Base-by-base conservation (phyloP, 2,888 invertebrate species). In the Agriotes lineatus region DNA sequence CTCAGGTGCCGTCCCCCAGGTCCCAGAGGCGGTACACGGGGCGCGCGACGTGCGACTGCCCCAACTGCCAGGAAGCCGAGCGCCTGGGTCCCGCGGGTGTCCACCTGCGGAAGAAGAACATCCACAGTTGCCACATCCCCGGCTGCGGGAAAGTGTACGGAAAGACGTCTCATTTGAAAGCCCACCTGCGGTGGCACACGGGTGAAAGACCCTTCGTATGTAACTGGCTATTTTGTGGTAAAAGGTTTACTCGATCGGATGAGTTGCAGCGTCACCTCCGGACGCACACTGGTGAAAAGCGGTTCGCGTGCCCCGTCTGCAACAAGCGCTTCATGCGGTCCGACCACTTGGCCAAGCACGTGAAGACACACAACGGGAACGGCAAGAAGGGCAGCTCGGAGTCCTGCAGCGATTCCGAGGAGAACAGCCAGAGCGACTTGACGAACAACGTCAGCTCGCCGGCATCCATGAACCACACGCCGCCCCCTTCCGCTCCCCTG, bases 51-150 rank as follows among this genome's bases (percentile, higher is more conserved):
- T 99, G 99, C 86, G 98, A 98, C 85, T 99, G 99, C 82, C 99
- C 99, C 63, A 99, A 99, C 86, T 99, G 99, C 83, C 96, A 97
- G 85, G 98, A 99, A 86, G 97, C 97, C 18, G 97, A 97, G 84
- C 88, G 97, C 62, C 88, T 97, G 68, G 98, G 97, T 18, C 96
- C 96, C 22, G 97, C 96, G 16, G 97, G 96, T 35, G 95, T 96
- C 6, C 96, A 96, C 82, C 87, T 96, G 71, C 88, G 96, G 78
- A 96, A 95, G 89, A 95, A 94, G 87, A 96, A 95, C 84, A 96
- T 95, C 81, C 97, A 97, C 85, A 95, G 94, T 83, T 97, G 97
- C 85, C 96, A 97, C 86, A 96, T 97, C 84, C 96, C 96, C 7
- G 97, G 97, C 61, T 99, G 98, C 85, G 95, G 95, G 42, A 95